Evolutionary conservation across 2,113 vertebrate genomes (phyloP), one percentile per base, ranked within the genome.

Genomic region (Girardinichthys multiradiatus): DNA sequence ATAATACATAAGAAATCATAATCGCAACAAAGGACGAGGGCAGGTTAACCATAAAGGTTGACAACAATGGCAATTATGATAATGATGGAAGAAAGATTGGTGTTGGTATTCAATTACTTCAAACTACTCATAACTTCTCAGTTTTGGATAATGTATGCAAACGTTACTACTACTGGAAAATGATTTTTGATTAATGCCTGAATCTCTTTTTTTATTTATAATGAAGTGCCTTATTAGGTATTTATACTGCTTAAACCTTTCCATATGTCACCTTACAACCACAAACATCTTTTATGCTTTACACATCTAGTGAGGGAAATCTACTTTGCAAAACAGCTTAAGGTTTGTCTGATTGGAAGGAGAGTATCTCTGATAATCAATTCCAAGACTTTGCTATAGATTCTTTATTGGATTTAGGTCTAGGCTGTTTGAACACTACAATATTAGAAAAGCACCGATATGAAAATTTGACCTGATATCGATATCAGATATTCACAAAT

Each of bases 21-120:
- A 86, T 94, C 90, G 81, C 78, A 92, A 86, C 31, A 93, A 95
- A 93, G 80, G 24, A 92, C 92, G 92, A 92, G 96, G 93, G 95
- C 95, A 95, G 87, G 91, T 84, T 84, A 93, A 94, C 94, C 94
- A 92, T 88, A 87, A 94, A 95, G 96, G 92, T 86, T 85, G 89
- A 94, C 93, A 92, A 95, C 95, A 95, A 96, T 91, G 87, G 91
- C 92, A 93, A 95, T 96, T 94, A 90, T 90, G 91, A 93, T 91
- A 91, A 92, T 92, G 92, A 95, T 87, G 89, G 90, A 89, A 87
- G 89, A 60, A 72, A 81, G 86, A 89, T 90, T 77, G 64, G 62
- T 81, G 89, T 83, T 74, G 70, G 69, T 79, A 29, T 24, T 24
- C 63, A 31, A 9, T 11, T 39, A 60, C 76, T 67, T 72, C 42